phyloP scores from a whole-genome alignment of 2,888 invertebrate genomes.

The Drosophila borborema region DNA sequence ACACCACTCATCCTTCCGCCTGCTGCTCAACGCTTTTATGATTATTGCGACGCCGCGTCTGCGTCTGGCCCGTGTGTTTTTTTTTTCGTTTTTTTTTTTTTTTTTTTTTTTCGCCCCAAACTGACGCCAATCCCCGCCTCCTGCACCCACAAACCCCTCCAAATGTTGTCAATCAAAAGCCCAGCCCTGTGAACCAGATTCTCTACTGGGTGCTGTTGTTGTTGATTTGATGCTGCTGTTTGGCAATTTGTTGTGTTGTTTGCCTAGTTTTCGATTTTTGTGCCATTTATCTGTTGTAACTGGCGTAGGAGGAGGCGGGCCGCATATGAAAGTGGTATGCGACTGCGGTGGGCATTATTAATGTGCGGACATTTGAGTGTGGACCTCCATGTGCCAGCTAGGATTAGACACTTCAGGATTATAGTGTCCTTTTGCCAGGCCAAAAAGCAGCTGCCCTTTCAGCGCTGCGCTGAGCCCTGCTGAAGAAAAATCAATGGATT shows the following conservation, averaged over 20 bases:
- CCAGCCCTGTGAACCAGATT: slow-evolving; percentile 30
- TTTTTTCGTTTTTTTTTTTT: slow-evolving; percentile 25
- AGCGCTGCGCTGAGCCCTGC: neutral
- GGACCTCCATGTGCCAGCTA: slow-evolving; percentile 42
- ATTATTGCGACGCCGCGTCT: slow-evolving; percentile 79
- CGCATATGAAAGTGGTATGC: slow-evolving; percentile 26
- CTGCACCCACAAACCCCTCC: neutral
- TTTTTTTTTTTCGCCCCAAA: slow-evolving; percentile 22
- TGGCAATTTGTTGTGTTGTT: slow-evolving; percentile 63
- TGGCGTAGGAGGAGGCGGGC: slow-evolving; percentile 20
- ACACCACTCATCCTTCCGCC: neutral
- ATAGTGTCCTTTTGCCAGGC: slow-evolving; percentile 7
- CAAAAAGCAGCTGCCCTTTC: neutral
- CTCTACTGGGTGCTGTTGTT: slow-evolving; percentile 10
- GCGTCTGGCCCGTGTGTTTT: slow-evolving; percentile 59
- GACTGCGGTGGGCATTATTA: slow-evolving; percentile 62
- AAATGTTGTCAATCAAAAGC: slow-evolving; percentile 65
- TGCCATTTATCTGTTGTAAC: slow-evolving; percentile 63
- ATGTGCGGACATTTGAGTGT: slow-evolving; percentile 65
- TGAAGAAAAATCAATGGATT: slow-evolving; percentile 76
- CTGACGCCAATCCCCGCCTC: slow-evolving; percentile 59
- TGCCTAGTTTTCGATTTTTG: slow-evolving; percentile 58
- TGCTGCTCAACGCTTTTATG: slow-evolving; percentile 64
- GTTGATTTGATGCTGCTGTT: slow-evolving; percentile 43
- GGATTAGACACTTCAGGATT: slow-evolving; percentile 36